These are phyloP conservation scores for Artibeus jamaicensis DNA, from an alignment of 2,797 vertebrate genomes.

Conservation along the genomic window DNA sequence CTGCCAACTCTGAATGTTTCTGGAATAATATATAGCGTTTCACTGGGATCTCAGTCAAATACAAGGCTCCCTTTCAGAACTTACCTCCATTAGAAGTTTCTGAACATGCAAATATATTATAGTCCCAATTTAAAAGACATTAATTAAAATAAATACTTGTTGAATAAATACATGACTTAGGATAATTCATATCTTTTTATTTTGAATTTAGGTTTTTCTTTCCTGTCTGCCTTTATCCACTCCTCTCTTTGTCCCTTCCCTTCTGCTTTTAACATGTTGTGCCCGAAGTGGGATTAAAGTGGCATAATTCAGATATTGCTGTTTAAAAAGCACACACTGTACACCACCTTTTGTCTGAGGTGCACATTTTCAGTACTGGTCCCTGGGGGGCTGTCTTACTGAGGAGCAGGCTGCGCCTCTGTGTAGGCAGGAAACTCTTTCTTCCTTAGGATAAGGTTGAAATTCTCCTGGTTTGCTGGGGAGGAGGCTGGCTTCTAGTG, in stretches of 20 bases:
- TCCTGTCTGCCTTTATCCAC: neutral
- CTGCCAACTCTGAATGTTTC: neutral
- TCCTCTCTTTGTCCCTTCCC: neutral
- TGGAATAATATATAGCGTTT: neutral
- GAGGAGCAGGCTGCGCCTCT: neutral
- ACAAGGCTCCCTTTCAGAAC: neutral
- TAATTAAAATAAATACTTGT: constrained; percentile 47
- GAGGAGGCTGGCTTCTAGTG: neutral
- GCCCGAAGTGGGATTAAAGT: neutral
- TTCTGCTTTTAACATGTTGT: constrained; percentile 2
- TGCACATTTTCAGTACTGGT: neutral
- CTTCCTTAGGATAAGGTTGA: neutral
- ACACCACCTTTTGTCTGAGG: neutral
- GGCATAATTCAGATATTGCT: neutral
- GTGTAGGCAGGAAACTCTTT: neutral
- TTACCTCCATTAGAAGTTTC: neutral
- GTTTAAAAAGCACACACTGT: neutral
- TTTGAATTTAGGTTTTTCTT: constrained; percentile 41
- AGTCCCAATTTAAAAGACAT: neutral
- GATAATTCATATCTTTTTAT: constrained; percentile 33
- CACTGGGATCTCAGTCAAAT: neutral
- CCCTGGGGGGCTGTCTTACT: neutral
- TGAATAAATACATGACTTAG: neutral
- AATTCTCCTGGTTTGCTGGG: neutral
- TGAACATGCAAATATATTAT: neutral